Percentiles rank a stretch among this genome's conserved stretches.
Evolutionary conservation across 2,888 invertebrate species (phyloP).

Genomic region (Hipparchia sbordonii): DNA sequence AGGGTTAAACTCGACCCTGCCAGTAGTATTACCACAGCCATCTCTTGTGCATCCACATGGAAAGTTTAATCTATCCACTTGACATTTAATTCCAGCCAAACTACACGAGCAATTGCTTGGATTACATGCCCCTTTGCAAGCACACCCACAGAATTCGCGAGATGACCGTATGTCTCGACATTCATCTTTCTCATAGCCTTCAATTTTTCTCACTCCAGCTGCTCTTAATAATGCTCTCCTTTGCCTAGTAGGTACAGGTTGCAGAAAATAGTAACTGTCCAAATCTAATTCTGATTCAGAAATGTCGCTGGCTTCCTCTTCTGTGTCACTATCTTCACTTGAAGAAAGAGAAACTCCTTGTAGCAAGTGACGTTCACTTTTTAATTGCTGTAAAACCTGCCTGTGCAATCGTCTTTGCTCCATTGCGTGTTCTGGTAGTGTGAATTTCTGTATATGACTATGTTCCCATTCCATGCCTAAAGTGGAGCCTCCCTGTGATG

Average conservation of each 20-base stretch:
- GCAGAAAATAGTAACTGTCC: slow-evolving; percentile 94
- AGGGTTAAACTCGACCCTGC: slow-evolving; percentile 98
- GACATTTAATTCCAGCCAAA: slow-evolving; percentile 97
- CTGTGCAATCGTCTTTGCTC: slow-evolving; percentile 94
- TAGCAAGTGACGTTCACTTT: slow-evolving; percentile 85
- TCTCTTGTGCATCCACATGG: slow-evolving; percentile 98
- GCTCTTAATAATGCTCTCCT: slow-evolving; percentile 93
- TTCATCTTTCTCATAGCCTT: slow-evolving; percentile 95
- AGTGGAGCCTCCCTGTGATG: slow-evolving; percentile 95
- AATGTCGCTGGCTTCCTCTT: slow-evolving; percentile 91
- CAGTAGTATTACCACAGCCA: slow-evolving; percentile 95
- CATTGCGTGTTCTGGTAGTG: slow-evolving; percentile 93
- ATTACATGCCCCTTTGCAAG: slow-evolving; percentile 96
- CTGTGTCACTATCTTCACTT: slow-evolving; percentile 92
- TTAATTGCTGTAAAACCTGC: slow-evolving; percentile 88
- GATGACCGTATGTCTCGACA: slow-evolving; percentile 96
- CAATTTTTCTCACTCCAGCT: slow-evolving; percentile 97
- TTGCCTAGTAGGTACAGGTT: slow-evolving; percentile 96
- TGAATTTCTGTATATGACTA: slow-evolving; percentile 88
- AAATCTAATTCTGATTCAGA: slow-evolving; percentile 93
- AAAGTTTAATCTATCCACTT: slow-evolving; percentile 97
- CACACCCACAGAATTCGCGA: slow-evolving; percentile 96
- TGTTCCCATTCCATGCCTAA: slow-evolving; percentile 94
- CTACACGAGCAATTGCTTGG: slow-evolving; percentile 98
- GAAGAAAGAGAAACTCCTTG: slow-evolving; percentile 85